Percentiles rank a stretch among this genome's conserved stretches.
These are phyloP conservation scores for Dascyllus trimaculatus DNA, from an alignment of 2,113 vertebrate species.

Conservation along the genomic window DNA sequence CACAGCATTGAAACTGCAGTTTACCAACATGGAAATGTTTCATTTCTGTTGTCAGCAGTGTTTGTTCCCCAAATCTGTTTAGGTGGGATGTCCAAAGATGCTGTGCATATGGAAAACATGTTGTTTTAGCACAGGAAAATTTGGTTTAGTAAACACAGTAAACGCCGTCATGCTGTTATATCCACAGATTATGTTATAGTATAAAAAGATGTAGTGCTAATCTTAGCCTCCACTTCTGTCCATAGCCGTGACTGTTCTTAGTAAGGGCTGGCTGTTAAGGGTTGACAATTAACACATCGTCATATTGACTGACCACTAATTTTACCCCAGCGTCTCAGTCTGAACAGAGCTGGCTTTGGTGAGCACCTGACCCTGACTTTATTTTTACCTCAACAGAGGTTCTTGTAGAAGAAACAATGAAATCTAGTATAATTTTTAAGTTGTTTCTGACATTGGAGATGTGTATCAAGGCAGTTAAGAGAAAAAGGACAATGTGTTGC, in stretches of 20 bases:
- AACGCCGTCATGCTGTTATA: background rate
- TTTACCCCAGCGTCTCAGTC: conserved; percentile 30
- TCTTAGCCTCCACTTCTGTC: conserved; percentile 2
- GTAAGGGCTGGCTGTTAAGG: conserved; percentile 20
- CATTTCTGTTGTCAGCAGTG: background rate
- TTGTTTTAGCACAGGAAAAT: background rate
- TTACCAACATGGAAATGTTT: background rate
- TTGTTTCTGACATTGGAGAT: background rate
- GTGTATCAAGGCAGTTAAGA: background rate
- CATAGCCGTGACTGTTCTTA: conserved; percentile 4
- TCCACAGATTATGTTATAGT: conserved; percentile 1
- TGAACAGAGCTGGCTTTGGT: conserved; percentile 34
- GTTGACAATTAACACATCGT: conserved; percentile 56
- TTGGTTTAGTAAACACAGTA: no score
- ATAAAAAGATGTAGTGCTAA: conserved; percentile 40
- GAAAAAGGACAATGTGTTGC: background rate
- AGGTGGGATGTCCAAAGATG: background rate
- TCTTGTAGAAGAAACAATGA: background rate
- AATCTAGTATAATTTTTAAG: background rate
- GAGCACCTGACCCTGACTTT: conserved; percentile 21
- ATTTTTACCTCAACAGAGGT: conserved; percentile 17
- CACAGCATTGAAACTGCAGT: background rate
- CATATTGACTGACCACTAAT: conserved; percentile 39
- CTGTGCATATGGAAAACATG: background rate
- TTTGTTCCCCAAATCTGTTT: background rate